Conservation (phyloP, 2,113 vertebrate genomes). For the Ceratotherium simum region DNA sequence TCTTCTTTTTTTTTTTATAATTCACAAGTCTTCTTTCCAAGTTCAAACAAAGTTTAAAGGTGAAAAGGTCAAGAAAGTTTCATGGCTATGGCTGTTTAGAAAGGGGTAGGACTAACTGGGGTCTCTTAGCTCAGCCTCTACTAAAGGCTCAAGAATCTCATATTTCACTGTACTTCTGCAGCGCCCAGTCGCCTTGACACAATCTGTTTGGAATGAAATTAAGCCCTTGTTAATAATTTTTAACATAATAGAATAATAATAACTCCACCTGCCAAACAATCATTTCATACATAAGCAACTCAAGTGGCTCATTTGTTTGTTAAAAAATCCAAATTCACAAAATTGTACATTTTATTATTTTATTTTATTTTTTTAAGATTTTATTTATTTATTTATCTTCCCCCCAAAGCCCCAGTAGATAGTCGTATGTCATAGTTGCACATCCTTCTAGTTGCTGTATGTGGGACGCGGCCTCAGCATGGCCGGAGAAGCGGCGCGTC, state of each 20-base stretch:
- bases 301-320: constrained; percentile 83
- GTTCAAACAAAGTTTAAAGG: constrained; percentile 94
- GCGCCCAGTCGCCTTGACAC: constrained; percentile 80
- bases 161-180: constrained; percentile 86
- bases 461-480: too few relatives aligned
- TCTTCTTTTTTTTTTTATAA: constrained; percentile 67
- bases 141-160: constrained; percentile 84
- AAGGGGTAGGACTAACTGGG: constrained; percentile 88
- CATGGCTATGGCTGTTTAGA: constrained; percentile 89
- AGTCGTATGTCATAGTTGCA: too few relatives aligned
- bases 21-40: constrained; percentile 90
- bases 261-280: constrained; percentile 86
- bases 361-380: too few relatives aligned
- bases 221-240: constrained; percentile 89
- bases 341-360: constrained; percentile 68
- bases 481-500: too few relatives aligned
- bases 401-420: too few relatives aligned
- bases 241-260: constrained; percentile 86
- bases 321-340: constrained; percentile 72
- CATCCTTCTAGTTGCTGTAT: too few relatives aligned
- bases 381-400: too few relatives aligned
- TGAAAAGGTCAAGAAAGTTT: constrained; percentile 93
- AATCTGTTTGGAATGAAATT: constrained; percentile 88
- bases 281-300: constrained; percentile 80
- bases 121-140: constrained; percentile 84